Conservation (phyloP, 2,797 vertebrate species). For the Harpagifer antarcticus region DNA sequence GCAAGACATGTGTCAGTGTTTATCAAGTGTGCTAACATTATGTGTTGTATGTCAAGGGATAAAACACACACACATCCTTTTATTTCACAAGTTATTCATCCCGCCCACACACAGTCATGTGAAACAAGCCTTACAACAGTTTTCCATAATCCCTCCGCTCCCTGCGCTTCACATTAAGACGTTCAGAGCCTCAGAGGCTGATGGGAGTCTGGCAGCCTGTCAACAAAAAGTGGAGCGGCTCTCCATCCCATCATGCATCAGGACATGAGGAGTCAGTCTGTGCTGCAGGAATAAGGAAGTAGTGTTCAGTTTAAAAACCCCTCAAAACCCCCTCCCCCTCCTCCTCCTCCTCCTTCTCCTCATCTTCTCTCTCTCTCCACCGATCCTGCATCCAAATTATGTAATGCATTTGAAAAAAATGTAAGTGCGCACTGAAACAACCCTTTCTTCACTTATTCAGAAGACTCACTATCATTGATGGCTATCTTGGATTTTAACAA, state of each 20-base stretch:
- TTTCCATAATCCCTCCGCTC: slow-evolving; percentile 41
- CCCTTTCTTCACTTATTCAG: slow-evolving; percentile 47
- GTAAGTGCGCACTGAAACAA: slow-evolving; percentile 15
- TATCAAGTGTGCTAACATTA: too few species aligned
- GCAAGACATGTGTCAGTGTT: too few species aligned
- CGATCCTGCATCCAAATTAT: slow-evolving; percentile 65
- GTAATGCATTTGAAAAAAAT: slow-evolving; percentile 49
- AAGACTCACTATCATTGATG: slow-evolving; percentile 25
- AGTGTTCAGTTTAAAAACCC: slow-evolving; percentile 65
- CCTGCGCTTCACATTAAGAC: slow-evolving; percentile 40
- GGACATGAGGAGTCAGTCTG: slow-evolving; percentile 73
- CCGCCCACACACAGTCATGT: slow-evolving; percentile 43
- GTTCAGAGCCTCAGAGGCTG: slow-evolving; percentile 45
- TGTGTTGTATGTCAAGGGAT: not conserved
- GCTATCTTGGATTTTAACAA: slow-evolving; percentile 51
- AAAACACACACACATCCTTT: slow-evolving; percentile 5
- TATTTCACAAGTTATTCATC: slow-evolving; percentile 25
- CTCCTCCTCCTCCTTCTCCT: slow-evolving; percentile 49
- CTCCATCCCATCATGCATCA: slow-evolving; percentile 55
- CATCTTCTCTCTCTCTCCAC: slow-evolving; percentile 55
- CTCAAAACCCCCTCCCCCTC: slow-evolving; percentile 44
- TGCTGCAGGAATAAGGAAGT: slow-evolving; percentile 70
- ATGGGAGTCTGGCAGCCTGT: slow-evolving; percentile 59
- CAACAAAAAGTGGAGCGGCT: slow-evolving; percentile 56
- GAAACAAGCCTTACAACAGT: slow-evolving; percentile 44